Base-by-base conservation (phyloP, 2,888 invertebrate species). In the Rhingia campestris region DNA sequence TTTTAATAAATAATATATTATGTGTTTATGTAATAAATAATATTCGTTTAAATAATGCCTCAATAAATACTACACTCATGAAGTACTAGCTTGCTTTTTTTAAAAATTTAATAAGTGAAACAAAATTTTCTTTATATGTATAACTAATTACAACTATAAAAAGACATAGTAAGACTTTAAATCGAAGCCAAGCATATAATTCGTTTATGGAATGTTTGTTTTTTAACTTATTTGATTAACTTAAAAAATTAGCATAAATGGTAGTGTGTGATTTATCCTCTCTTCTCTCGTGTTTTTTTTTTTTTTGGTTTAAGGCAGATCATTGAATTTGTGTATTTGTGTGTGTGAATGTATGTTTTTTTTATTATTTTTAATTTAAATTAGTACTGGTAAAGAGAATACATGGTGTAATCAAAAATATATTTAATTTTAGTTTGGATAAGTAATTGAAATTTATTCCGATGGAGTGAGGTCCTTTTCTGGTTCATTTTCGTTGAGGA, bases 381-480 rank as follows among this genome's bases (percentile, higher is more conserved):
- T 66, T 66, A 75, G 63, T 81, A 69, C 69, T 66, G 64, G 64
- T 81, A 70, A 58, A 81, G 70, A 49, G 35, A n/a, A 7, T 33
- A 49, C 49, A 43, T 64, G 22, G 9, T 77, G 49, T 41, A 63
- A 56, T 81, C 69, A 51, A 73, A 73, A 77, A 67, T 51, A 61
- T 45, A 59, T 66, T 39, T n/a, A 9, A 51, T 41, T 22, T 22
- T 22, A 22, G 22, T 22, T 22, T 22, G 1, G 1, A 22, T n/a
- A 64, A 37, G 7, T 14, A 39, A 41, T 69, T 43, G 81, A 54
- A 53, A 37, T 75, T 82, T 93, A 95, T 92, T 95, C 95, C 47
- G 95, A 95, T 80, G 94, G 95, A 86, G 95, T 95, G 87, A 95
- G 92, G 91, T 95, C 95, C 90, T 94, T 95, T 91, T 95, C 95